phyloP scores from a whole-genome alignment of 2,888 invertebrate species.

The Galerucella pusilla region DNA sequence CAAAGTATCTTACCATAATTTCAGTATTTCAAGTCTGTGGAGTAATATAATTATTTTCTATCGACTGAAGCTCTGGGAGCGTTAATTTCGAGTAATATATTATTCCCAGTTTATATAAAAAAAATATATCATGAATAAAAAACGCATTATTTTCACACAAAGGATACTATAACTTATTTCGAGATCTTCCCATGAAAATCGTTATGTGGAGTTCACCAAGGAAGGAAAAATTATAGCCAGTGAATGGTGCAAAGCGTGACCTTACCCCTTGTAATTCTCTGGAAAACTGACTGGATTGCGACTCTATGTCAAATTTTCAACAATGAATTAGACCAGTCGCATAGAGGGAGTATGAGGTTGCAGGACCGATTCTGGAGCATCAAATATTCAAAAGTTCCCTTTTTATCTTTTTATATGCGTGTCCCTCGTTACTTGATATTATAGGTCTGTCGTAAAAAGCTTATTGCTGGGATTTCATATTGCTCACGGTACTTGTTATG shows the following conservation, averaged over 20 bases:
- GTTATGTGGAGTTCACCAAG: conserved; percentile 5
- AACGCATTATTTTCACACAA: not conserved
- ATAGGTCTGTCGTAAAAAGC: not conserved
- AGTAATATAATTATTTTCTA: too few relatives aligned
- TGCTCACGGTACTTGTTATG: too few relatives aligned
- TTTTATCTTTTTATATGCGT: not conserved
- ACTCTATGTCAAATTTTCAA: conserved; percentile 26
- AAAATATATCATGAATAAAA: not conserved
- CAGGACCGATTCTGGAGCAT: conserved; percentile 9
- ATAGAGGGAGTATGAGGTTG: conserved; percentile 28
- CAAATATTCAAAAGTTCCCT: not conserved
- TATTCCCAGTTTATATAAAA: not conserved
- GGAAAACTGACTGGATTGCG: conserved; percentile 37
- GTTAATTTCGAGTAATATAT: not conserved
- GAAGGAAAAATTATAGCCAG: conserved; percentile 33
- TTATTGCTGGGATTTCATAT: too few relatives aligned
- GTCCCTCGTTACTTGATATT: not conserved
- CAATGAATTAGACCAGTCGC: conserved; percentile 42
- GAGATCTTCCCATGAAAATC: conserved; percentile 8
- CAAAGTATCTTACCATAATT: too few relatives aligned
- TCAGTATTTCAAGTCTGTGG: too few relatives aligned
- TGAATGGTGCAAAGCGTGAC: conserved; percentile 37
- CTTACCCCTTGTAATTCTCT: conserved; percentile 27
- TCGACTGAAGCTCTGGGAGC: not conserved
- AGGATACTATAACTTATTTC: conserved; percentile 3